These are phyloP conservation scores for Mythimna impura DNA, from an alignment of 2,888 invertebrate genomes.

Conservation along the genomic window DNA sequence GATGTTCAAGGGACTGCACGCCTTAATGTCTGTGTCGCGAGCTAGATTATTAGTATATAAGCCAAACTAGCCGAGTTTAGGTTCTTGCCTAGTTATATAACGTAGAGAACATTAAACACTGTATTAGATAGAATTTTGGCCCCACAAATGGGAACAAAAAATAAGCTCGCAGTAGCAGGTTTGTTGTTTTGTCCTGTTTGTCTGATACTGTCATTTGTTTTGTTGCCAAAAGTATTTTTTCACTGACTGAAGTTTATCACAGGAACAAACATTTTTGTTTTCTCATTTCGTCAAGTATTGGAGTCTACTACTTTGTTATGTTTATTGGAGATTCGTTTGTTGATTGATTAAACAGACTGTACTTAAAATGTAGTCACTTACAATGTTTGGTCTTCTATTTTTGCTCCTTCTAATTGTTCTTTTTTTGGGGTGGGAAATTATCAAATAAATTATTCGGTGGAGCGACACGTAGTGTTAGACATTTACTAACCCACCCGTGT, in stretches of 20 bases:
- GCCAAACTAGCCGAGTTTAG: constrained; percentile 13
- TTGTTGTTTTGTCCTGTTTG: constrained; percentile 15
- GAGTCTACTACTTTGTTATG: no score
- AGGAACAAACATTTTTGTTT: not conserved
- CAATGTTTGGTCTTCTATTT: no score
- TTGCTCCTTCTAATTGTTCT: not conserved
- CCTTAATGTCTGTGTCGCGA: not conserved
- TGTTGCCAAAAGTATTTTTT: constrained; percentile 15
- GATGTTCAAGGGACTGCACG: no score
- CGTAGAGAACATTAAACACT: constrained; percentile 25
- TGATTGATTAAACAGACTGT: not conserved
- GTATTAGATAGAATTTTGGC: constrained; percentile 17
- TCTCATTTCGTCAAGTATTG: not conserved
- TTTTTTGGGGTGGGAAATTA: no score
- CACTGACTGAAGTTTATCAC: not conserved
- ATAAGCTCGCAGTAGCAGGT: not conserved
- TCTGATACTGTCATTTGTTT: constrained; percentile 27
- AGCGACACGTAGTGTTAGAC: no score
- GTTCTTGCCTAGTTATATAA: constrained; percentile 27
- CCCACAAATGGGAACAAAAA: constrained; percentile 23
- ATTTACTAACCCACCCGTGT: no score
- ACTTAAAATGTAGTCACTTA: not conserved
- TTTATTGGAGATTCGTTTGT: not conserved
- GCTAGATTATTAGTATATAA: constrained; percentile 30
- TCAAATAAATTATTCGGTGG: no score